Evolutionary conservation across 2,797 vertebrate genomes (phyloP).

Genomic region (Heterohyrax brucei): DNA sequence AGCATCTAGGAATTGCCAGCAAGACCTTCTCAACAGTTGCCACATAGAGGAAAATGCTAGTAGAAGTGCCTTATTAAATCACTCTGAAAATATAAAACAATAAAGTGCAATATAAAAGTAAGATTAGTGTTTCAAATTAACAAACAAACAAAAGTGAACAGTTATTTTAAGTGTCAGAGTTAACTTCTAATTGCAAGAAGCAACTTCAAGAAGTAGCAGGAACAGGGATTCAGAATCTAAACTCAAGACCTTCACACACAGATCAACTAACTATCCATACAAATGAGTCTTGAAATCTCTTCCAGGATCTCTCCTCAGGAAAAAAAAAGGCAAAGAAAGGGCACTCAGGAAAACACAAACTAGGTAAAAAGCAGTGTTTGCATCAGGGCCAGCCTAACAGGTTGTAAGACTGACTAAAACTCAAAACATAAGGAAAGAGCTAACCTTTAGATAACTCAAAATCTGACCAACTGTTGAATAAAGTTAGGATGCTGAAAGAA

Average conservation of each 20-base stretch:
- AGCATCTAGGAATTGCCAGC: background rate
- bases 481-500: constrained; percentile 52
- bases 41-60: constrained; percentile 46
- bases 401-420: constrained; percentile 35
- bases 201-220: background rate
- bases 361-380: constrained; percentile 57
- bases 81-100: constrained; percentile 46
- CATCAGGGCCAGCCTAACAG: constrained; percentile 35
- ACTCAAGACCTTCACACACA: background rate
- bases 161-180: background rate
- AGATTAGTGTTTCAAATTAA: constrained; percentile 54
- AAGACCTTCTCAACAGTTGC: background rate
- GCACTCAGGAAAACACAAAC: constrained; percentile 20
- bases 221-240: constrained; percentile 40
- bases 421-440: constrained; percentile 38
- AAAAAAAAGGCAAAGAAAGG: constrained; percentile 42
- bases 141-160: background rate
- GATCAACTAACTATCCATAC: constrained; percentile 59
- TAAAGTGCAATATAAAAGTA: constrained; percentile 63
- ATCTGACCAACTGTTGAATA: constrained; percentile 46
- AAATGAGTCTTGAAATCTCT: constrained; percentile 39
- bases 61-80: constrained; percentile 64
- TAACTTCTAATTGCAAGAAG: background rate
- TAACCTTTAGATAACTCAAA: background rate
- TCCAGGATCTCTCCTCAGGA: constrained; percentile 8